phyloP scores from a whole-genome alignment of 1,140 invertebrate species.

The Drosophila dunni region DNA sequence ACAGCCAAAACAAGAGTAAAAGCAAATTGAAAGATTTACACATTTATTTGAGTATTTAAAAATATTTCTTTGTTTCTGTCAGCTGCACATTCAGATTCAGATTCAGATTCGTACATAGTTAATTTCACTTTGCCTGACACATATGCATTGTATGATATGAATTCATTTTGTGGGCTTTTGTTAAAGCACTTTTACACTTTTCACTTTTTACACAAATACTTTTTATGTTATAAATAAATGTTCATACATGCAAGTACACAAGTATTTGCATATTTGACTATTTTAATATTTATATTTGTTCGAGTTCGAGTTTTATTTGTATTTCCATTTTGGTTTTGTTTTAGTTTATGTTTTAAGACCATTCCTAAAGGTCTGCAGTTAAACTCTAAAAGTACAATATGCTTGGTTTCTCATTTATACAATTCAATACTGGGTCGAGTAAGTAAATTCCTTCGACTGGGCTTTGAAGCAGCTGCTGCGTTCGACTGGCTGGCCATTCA shows the following conservation, averaged over 20 bases:
- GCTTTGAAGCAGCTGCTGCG: neutral
- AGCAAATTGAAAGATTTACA: conserved; percentile 42
- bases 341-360: conserved; percentile 55
- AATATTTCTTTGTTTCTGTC: conserved; percentile 52
- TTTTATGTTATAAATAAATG: conserved; percentile 26
- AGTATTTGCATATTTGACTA: neutral
- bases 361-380: conserved; percentile 58
- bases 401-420: conserved; percentile 12
- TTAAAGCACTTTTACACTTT: conserved; percentile 32
- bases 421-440: conserved; percentile 18
- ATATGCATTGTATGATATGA: conserved; percentile 79
- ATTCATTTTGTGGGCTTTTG: conserved; percentile 54
- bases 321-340: neutral
- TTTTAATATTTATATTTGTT: conserved; percentile 8
- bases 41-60: conserved; percentile 73
- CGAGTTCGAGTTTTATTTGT: neutral
- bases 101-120: conserved; percentile 51
- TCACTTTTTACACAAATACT: conserved; percentile 45
- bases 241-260: conserved; percentile 21
- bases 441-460: conserved; percentile 11
- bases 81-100: conserved; percentile 15
- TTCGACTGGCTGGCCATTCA: conserved; percentile 6
- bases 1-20: neutral
- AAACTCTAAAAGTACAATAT: conserved; percentile 71
- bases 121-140: conserved; percentile 57